phyloP scores from a whole-genome alignment of 2,888 invertebrate genomes.

The Habroteleia sp. region DNA sequence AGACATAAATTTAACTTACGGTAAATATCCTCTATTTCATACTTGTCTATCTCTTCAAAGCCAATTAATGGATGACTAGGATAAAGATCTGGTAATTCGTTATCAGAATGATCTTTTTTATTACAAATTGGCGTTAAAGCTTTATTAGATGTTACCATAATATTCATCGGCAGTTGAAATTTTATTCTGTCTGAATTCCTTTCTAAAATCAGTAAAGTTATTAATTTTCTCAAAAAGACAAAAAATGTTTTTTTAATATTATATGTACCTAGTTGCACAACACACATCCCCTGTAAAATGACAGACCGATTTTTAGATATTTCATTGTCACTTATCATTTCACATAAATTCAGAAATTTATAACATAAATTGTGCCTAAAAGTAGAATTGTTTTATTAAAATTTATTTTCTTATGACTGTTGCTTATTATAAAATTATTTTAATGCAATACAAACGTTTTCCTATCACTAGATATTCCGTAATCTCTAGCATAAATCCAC shows the following conservation, averaged over 20 bases:
- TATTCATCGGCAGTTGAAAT: slow-evolving; percentile 86
- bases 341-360: slow-evolving; percentile 86
- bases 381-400: no score
- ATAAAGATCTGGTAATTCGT: slow-evolving; percentile 86
- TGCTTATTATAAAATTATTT: no score
- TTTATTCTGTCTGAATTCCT: slow-evolving; percentile 85
- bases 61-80: slow-evolving; percentile 89
- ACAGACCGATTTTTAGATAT: slow-evolving; percentile 83
- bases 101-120: slow-evolving; percentile 80
- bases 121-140: slow-evolving; percentile 83
- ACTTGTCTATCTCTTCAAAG: slow-evolving; percentile 85
- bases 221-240: no score
- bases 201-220: slow-evolving; percentile 76
- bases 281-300: no score
- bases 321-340: slow-evolving; percentile 84
- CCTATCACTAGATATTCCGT: no score
- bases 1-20: slow-evolving; percentile 86
- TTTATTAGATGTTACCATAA: slow-evolving; percentile 85
- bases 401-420: neutral
- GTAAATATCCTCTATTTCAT: slow-evolving; percentile 84
- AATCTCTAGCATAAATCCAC: no score
- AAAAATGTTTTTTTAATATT: no score
- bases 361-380: slow-evolving; percentile 85
- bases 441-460: no score
- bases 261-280: no score